Conservation (phyloP, 2,113 vertebrate genomes). For the Meleagris gallopavo region DNA sequence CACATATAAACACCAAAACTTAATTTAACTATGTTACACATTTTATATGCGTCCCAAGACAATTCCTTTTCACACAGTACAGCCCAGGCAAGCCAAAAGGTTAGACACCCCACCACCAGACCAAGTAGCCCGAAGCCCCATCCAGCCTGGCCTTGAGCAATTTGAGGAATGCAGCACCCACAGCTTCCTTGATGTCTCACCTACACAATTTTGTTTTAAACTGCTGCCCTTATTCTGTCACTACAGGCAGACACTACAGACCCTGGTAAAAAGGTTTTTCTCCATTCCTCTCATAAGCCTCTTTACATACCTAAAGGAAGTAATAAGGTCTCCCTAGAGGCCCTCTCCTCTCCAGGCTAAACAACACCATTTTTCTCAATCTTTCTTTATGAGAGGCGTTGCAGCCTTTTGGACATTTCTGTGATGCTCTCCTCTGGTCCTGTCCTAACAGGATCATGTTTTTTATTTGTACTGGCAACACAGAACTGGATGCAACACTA, state of each 20-base stretch:
- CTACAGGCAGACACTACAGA: no score
- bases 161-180: neutral
- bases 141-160: neutral
- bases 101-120: neutral
- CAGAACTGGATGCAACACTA: neutral
- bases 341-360: neutral
- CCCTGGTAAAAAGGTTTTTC: neutral
- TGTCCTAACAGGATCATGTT: neutral
- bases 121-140: neutral
- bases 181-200: neutral
- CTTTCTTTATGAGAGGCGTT: neutral
- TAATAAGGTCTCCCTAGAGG: neutral
- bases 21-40: no score
- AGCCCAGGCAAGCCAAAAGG: no score
- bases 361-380: neutral
- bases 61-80: no score
- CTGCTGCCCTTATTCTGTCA: neutral
- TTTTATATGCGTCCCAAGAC: no score
- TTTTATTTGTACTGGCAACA: neutral
- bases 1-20: no score
- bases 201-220: neutral
- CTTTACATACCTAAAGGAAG: neutral
- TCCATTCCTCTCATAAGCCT: neutral
- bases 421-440: neutral
- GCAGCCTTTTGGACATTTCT: neutral